phyloP scores from a whole-genome alignment of 2,888 invertebrate species.

The Cantharis flavilabris region DNA sequence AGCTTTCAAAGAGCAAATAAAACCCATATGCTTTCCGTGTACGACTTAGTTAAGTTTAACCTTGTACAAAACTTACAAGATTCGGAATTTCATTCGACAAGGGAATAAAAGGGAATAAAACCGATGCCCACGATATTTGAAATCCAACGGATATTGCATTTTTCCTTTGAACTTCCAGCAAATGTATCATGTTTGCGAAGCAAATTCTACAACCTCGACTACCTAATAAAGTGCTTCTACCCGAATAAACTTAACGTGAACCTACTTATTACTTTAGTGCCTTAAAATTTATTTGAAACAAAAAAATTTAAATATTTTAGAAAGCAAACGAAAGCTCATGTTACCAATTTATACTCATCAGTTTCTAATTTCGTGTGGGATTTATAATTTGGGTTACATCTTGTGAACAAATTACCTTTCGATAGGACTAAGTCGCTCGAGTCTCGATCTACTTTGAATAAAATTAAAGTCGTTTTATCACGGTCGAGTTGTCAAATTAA shows the following conservation, averaged over 20 bases:
- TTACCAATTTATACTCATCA: not conserved
- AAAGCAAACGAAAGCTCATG: not conserved
- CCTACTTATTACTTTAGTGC: conserved; percentile 6
- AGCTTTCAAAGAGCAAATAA: conserved; percentile 2
- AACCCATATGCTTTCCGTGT: conserved; percentile 7
- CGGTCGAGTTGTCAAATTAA: conserved; percentile 27
- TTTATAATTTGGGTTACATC: conserved; percentile 16
- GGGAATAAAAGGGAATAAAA: conserved; percentile 41
- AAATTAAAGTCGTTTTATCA: conserved; percentile 25
- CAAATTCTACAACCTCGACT: conserved; percentile 29
- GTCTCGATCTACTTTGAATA: conserved; percentile 21
- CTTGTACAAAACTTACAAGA: conserved; percentile 10
- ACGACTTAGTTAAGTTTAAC: conserved; percentile 17
- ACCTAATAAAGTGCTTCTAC: conserved; percentile 38
- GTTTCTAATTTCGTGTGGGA: not conserved
- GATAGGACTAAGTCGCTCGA: conserved; percentile 9
- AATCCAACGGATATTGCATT: conserved; percentile 49
- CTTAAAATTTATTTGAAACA: not conserved
- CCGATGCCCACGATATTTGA: conserved; percentile 45
- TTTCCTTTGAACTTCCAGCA: conserved; percentile 47
- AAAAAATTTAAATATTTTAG: not conserved
- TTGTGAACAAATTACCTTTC: conserved; percentile 21
- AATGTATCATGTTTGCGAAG: conserved; percentile 43
- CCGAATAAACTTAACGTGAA: conserved; percentile 35
- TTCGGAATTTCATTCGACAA: conserved; percentile 10